Base-by-base conservation (phyloP, 1,140 invertebrate genomes). In the Apis dorsata region DNA sequence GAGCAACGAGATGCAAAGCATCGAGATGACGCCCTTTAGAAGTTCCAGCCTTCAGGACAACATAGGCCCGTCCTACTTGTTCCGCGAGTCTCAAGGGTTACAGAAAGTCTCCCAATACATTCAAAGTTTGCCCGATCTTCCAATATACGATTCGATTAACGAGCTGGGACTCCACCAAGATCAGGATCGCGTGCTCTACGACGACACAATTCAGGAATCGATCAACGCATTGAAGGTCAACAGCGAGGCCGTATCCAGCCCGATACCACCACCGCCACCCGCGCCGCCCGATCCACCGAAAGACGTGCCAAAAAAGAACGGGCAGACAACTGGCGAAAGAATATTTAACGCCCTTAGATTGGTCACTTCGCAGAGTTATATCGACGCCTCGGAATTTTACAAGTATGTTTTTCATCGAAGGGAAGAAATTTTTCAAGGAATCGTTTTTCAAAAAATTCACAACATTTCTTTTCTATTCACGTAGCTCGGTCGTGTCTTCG, bases 381-480 rank as follows among this genome's bases (percentile, higher is more conserved):
- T 94, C 77, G 93, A 94, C 65, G 92, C 93, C 51, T 91, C 92
- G 51, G 93, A 93, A 74, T 94, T 93, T 90, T 93, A 93, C 86
- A 94, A 94, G 93, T 94, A 81, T 78, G 90, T 44, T 44, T 44
- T 44, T 0, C 34, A 44, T 44, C 5, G 34, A n/a, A 66, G 24
- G 7, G 11, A 60, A 19, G 1, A 24, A 34, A 1, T 11, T 51
- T 24, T 63, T 24, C 63, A 3, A 65, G 21, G 15, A 2, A 13
- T 44, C 34, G 34, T 44, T 44, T 44, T 7, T 44, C 34, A 44
- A n/a, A 34, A 28, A 10, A 19, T 15, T 75, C 2, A 51, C 2
- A 1, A 53, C 34, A 7, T 12, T 13, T 19, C 44, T 2, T 10
- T 24, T n/a, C 1, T 53, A n/a, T 84, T 44, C 34, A 7, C 83